Percentiles rank a stretch among this genome's conserved stretches.
These are phyloP conservation scores for Drosophila hydei DNA, from an alignment of 1,140 invertebrate genomes.

Conservation along the genomic window DNA sequence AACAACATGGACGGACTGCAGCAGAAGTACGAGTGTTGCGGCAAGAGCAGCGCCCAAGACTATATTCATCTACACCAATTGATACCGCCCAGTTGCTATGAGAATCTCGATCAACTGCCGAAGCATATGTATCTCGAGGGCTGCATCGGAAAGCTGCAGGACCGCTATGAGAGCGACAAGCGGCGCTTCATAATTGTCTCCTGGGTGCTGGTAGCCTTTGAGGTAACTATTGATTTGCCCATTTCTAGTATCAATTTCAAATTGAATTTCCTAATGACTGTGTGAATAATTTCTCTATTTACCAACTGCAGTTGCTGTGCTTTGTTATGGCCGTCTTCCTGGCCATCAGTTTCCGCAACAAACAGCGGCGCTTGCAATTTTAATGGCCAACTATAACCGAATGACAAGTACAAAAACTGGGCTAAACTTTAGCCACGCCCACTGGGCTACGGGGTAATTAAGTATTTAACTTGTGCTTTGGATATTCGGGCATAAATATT, in stretches of 20 bases:
- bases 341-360: slow-evolving; percentile 77
- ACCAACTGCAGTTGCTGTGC: slow-evolving; percentile 62
- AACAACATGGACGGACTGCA: slow-evolving; percentile 75
- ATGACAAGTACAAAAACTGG: slow-evolving; percentile 56
- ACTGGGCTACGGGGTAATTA: slow-evolving; percentile 15
- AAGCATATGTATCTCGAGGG: slow-evolving; percentile 59
- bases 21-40: slow-evolving; percentile 70
- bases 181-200: slow-evolving; percentile 62
- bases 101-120: slow-evolving; percentile 45
- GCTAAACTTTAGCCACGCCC: slow-evolving; percentile 1
- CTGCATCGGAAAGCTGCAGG: slow-evolving; percentile 69
- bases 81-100: slow-evolving; percentile 74
- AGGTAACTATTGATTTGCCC: slow-evolving; percentile 47
- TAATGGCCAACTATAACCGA: slow-evolving; percentile 42
- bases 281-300: background rate
- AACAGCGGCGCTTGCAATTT: slow-evolving; percentile 79
- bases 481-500: slow-evolving; percentile 39
- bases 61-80: slow-evolving; percentile 61
- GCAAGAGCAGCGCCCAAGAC: slow-evolving; percentile 72
- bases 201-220: slow-evolving; percentile 70
- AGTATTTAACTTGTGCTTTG: slow-evolving; percentile 44
- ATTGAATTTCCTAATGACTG: slow-evolving; percentile 9
- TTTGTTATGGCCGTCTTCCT: slow-evolving; percentile 62
- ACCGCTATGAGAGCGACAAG: slow-evolving; percentile 65
- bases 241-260: background rate